Evolutionary conservation across 1,140 invertebrate genomes (phyloP).

Genomic region (Cydia amplana): DNA sequence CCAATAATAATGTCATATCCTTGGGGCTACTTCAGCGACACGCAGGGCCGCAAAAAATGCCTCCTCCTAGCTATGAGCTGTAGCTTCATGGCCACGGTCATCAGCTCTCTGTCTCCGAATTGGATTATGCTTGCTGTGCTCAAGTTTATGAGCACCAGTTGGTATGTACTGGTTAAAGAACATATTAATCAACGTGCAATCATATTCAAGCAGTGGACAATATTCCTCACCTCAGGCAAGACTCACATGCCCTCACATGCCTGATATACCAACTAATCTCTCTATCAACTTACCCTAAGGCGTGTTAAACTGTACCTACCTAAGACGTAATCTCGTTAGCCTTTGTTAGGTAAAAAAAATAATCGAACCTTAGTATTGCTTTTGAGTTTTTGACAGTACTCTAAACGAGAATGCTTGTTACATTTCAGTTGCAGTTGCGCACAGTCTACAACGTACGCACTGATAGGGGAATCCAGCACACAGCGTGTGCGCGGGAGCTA

Average conservation of each 20-base stretch:
- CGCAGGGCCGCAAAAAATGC: slow-evolving; percentile 41
- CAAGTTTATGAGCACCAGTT: slow-evolving; percentile 43
- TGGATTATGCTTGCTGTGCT: slow-evolving; percentile 51
- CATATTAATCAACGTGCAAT: background rate
- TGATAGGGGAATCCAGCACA: slow-evolving; percentile 80
- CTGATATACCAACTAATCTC: too few relatives aligned
- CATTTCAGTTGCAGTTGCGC: slow-evolving; percentile 74
- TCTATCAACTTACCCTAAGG: too few relatives aligned
- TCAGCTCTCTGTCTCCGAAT: slow-evolving; percentile 49
- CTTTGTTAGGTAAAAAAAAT: too few relatives aligned
- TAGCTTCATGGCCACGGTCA: slow-evolving; percentile 43
- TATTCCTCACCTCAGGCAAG: too few relatives aligned
- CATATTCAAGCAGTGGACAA: background rate
- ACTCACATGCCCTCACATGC: too few relatives aligned
- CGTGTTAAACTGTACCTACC: too few relatives aligned
- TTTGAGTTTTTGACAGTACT: too few relatives aligned
- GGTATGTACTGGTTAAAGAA: background rate
- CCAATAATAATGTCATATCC: slow-evolving; percentile 50
- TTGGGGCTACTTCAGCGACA: slow-evolving; percentile 53
- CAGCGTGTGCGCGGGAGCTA: slow-evolving; percentile 39
- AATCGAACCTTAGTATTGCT: too few relatives aligned
- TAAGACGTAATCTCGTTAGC: too few relatives aligned
- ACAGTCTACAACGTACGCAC: slow-evolving; percentile 77
- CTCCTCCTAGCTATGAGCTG: slow-evolving; percentile 45
- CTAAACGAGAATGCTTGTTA: too few relatives aligned